phyloP scores from a whole-genome alignment of 2,888 invertebrate species.

The Phragmatobia fuliginosa region DNA sequence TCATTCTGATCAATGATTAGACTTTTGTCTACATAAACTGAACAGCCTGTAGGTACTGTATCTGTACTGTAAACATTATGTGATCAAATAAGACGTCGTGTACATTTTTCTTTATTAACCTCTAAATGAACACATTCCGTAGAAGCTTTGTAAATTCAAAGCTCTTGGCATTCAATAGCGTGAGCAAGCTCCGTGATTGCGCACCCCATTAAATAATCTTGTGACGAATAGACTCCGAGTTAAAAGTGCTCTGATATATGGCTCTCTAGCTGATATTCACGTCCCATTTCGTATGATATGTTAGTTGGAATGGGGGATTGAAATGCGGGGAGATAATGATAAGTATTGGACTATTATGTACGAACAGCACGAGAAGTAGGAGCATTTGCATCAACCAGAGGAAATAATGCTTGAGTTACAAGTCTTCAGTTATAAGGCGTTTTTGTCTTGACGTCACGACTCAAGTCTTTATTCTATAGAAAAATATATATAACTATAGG shows the following conservation, averaged over 20 bases:
- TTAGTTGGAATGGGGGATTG: slow-evolving; percentile 5
- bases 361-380: not conserved
- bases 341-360: not conserved
- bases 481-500: too few species aligned
- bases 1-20: too few species aligned
- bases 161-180: not conserved
- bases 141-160: not conserved
- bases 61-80: too few species aligned
- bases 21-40: too few species aligned
- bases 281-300: slow-evolving; percentile 25
- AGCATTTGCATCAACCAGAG: not conserved
- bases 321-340: not conserved
- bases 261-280: slow-evolving; percentile 26
- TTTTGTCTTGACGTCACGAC: not conserved
- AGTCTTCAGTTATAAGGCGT: not conserved
- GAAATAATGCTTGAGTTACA: not conserved
- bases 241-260: not conserved
- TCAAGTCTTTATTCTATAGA: not conserved
- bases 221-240: slow-evolving; percentile 22
- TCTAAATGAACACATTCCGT: not conserved
- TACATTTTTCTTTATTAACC: not conserved
- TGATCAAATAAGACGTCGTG: too few species aligned
- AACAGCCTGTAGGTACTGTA: too few species aligned
- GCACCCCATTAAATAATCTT: slow-evolving; percentile 40
- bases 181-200: not conserved